Conservation (phyloP, 2,113 vertebrate species). For the Lamprologus callipterus region DNA sequence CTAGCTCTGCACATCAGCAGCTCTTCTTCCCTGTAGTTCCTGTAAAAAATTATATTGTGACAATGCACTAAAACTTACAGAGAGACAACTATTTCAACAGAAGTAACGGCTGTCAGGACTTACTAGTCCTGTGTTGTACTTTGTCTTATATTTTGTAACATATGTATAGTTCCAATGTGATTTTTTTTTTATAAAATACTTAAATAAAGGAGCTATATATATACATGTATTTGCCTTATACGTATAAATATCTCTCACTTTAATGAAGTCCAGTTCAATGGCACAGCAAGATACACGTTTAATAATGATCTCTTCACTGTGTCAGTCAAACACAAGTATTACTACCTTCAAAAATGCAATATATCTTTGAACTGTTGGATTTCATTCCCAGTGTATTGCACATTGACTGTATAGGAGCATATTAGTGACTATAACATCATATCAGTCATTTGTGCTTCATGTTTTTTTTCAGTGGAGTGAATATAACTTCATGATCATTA, state of each 20-base stretch:
- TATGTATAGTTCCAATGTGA: background rate
- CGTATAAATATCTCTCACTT: background rate
- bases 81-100: background rate
- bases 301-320: background rate
- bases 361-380: background rate
- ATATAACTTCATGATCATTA: background rate
- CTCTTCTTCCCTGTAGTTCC: background rate
- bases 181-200: background rate
- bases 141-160: background rate
- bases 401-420: background rate
- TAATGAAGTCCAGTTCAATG: background rate
- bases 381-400: background rate
- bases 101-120: background rate
- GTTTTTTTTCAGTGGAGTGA: background rate
- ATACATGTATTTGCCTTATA: background rate
- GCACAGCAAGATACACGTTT: background rate
- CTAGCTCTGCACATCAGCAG: background rate
- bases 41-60: background rate
- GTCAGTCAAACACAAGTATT: background rate
- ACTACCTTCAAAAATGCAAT: background rate
- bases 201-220: background rate
- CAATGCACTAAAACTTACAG: background rate
- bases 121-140: background rate
- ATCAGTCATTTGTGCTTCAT: background rate
- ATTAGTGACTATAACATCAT: background rate